A percentile compares a stretch with the other conserved stretches of the same genome.
These are phyloP conservation scores for Plodia interpunctella DNA, from an alignment of 1,140 invertebrate genomes.

Conservation along the genomic window DNA sequence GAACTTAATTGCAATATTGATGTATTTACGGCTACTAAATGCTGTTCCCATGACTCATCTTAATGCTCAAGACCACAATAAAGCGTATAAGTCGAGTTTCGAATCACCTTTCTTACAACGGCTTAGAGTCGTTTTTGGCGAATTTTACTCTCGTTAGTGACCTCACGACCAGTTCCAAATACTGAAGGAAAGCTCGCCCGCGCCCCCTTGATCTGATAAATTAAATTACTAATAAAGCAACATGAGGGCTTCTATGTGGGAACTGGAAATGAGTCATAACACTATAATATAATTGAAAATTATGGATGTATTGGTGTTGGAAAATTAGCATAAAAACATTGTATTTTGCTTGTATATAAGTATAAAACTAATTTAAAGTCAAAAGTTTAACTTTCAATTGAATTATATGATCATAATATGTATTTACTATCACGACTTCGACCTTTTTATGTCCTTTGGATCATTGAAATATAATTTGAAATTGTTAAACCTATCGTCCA, in stretches of 20 bases:
- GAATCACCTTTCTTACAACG: background rate
- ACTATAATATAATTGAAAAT: background rate
- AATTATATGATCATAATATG: no score
- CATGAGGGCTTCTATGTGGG: background rate
- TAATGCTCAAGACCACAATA: background rate
- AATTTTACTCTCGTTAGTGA: background rate
- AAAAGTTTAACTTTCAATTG: no score
- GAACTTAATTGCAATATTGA: conserved; percentile 26
- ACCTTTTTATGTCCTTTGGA: no score
- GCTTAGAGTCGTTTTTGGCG: background rate
- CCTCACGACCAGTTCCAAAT: background rate
- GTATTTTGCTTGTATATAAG: no score
- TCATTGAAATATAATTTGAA: no score
- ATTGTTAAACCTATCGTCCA: no score
- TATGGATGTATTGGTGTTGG: background rate
- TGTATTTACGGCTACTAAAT: conserved; percentile 14
- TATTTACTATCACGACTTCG: no score
- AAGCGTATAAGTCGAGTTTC: background rate
- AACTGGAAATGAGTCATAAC: background rate
- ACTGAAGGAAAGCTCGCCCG: background rate
- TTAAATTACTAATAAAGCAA: conserved; percentile 5
- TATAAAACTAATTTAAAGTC: no score
- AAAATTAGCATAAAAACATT: no score
- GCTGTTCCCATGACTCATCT: conserved; percentile 17
- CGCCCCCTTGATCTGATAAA: conserved; percentile 3